phyloP scores from a whole-genome alignment of 2,797 vertebrate genomes.

The Schizopygopsis pylzovi region DNA sequence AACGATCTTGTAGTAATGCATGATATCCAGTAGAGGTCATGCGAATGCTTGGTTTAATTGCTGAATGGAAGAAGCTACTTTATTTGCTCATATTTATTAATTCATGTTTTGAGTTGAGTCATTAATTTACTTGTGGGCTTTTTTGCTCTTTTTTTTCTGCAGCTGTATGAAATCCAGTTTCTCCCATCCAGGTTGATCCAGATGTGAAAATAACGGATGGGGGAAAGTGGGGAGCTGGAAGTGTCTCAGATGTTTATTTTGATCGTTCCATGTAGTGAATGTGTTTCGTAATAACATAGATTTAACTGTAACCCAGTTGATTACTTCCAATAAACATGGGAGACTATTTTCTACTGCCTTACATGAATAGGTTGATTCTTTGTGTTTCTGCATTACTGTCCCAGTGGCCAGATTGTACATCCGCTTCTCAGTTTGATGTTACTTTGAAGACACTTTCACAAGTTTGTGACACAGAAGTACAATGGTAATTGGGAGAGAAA shows the following conservation, averaged over 20 bases:
- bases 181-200: slow-evolving; percentile 60
- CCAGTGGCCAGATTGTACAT: background rate
- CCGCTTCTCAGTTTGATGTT: background rate
- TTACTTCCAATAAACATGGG: slow-evolving; percentile 70
- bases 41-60: background rate
- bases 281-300: slow-evolving; percentile 47
- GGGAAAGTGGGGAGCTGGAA: slow-evolving; percentile 35
- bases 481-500: background rate
- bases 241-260: slow-evolving; percentile 38
- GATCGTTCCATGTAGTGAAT: slow-evolving; percentile 32
- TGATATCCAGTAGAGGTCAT: slow-evolving; percentile 50
- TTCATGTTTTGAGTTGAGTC: slow-evolving; percentile 33
- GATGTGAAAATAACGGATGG: slow-evolving; percentile 57
- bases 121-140: slow-evolving; percentile 61
- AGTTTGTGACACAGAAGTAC: background rate
- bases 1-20: slow-evolving; percentile 38
- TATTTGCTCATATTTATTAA: background rate
- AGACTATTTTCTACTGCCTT: slow-evolving; percentile 69
- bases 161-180: slow-evolving; percentile 73
- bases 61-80: background rate
- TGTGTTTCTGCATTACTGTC: background rate
- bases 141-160: slow-evolving; percentile 69
- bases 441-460: background rate
- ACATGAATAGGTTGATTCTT: background rate
- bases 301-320: slow-evolving; percentile 53